A percentile compares a stretch with the other conserved stretches of the same genome.
phyloP scores from a whole-genome alignment of 2,113 vertebrate genomes.

The Phyllostomus discolor region DNA sequence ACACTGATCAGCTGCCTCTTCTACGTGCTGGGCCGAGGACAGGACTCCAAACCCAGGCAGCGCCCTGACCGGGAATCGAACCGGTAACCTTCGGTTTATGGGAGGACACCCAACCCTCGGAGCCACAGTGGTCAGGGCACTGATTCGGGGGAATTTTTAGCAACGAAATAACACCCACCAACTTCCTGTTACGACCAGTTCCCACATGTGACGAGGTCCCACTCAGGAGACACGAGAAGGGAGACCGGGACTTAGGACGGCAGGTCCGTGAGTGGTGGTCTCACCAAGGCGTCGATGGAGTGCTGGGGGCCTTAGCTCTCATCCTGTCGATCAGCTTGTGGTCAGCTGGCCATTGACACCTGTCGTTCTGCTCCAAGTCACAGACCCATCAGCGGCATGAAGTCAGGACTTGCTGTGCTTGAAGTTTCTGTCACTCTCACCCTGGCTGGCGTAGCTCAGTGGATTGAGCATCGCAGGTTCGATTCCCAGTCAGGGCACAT shows the following conservation, averaged over 20 bases:
- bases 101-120: no score
- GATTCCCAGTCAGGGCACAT: no score
- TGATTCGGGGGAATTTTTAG: background rate
- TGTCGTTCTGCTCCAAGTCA: background rate
- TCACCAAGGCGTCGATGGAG: accelerated
- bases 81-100: no score
- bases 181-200: background rate
- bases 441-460: no score
- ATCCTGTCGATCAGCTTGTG: background rate
- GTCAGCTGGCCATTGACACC: background rate
- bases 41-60: no score
- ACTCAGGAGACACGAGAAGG: background rate
- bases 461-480: no score
- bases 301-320: background rate
- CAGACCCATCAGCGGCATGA: background rate
- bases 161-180: background rate
- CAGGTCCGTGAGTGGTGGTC: no score
- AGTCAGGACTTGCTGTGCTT: background rate
- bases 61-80: no score
- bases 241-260: background rate
- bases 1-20: no score
- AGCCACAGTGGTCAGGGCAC: no score
- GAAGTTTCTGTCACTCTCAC: background rate
- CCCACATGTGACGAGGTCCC: background rate
- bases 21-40: no score